These are phyloP conservation scores for Zaprionus davidi DNA, from an alignment of 1,140 invertebrate genomes.

Conservation along the genomic window DNA sequence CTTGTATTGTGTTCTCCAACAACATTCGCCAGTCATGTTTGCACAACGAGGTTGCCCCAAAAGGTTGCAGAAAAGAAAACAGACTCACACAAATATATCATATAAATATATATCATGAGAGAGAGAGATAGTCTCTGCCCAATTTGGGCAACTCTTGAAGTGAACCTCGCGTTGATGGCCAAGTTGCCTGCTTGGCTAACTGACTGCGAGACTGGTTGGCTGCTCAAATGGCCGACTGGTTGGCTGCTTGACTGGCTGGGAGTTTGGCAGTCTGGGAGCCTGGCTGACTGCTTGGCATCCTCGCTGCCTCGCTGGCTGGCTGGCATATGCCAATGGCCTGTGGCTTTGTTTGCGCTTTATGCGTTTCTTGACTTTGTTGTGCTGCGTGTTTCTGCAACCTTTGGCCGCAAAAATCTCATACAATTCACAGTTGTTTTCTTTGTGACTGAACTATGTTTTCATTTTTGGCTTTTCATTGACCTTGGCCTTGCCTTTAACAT, in stretches of 20 bases:
- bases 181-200: constrained; percentile 13
- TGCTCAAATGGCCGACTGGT: neutral
- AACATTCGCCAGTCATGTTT: constrained; percentile 14
- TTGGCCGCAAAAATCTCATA: constrained; percentile 1
- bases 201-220: constrained; percentile 1
- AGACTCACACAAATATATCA: neutral
- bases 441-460: constrained; percentile 24
- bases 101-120: too few relatives aligned
- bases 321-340: constrained; percentile 70
- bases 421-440: constrained; percentile 22
- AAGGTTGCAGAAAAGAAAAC: neutral
- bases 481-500: constrained; percentile 43
- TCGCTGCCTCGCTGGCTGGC: constrained; percentile 7
- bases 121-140: neutral
- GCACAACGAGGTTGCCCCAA: constrained; percentile 14
- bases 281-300: constrained; percentile 1
- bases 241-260: constrained; percentile 1
- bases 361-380: constrained; percentile 56
- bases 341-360: constrained; percentile 70
- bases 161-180: constrained; percentile 25
- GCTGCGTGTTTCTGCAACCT: constrained; percentile 22
- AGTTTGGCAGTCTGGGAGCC: constrained; percentile 13
- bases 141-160: constrained; percentile 9
- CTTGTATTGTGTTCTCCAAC: constrained; percentile 35
- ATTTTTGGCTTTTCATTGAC: constrained; percentile 20